A percentile compares a stretch with the other conserved stretches of the same genome.
Conservation (phyloP, 2,888 invertebrate genomes). For the Hyles lineata region DNA sequence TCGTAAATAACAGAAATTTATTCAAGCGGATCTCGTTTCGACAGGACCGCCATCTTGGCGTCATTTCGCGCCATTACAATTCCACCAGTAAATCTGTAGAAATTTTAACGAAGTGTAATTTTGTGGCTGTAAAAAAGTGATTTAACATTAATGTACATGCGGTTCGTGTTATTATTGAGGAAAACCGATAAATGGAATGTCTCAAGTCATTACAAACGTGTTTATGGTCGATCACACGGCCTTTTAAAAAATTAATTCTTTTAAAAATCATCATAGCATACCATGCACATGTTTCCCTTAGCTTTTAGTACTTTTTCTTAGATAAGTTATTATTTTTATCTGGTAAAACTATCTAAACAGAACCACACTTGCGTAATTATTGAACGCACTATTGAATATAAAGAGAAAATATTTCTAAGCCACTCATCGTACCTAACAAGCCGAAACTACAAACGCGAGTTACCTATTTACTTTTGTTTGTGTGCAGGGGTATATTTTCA, state of each 20-base stretch:
- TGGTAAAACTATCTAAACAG: too few species aligned
- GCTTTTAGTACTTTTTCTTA: too few species aligned
- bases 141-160: not conserved
- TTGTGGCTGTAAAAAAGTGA: conserved; percentile 11
- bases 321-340: too few species aligned
- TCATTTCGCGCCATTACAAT: conserved; percentile 19
- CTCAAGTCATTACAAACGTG: not conserved
- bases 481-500: not conserved
- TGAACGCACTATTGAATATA: too few species aligned
- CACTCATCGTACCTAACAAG: too few species aligned
- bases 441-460: not conserved
- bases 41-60: conserved; percentile 14
- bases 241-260: too few species aligned
- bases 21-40: conserved; percentile 21
- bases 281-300: too few species aligned
- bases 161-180: not conserved
- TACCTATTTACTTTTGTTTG: not conserved
- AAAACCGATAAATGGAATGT: not conserved
- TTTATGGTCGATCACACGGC: too few species aligned
- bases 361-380: too few species aligned
- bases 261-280: too few species aligned
- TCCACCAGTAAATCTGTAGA: not conserved
- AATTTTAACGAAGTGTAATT: not conserved
- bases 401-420: too few species aligned
- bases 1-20: conserved; percentile 47